Base-by-base conservation (phyloP, 2,888 invertebrate species). In the Archaeoteleia sp. region DNA sequence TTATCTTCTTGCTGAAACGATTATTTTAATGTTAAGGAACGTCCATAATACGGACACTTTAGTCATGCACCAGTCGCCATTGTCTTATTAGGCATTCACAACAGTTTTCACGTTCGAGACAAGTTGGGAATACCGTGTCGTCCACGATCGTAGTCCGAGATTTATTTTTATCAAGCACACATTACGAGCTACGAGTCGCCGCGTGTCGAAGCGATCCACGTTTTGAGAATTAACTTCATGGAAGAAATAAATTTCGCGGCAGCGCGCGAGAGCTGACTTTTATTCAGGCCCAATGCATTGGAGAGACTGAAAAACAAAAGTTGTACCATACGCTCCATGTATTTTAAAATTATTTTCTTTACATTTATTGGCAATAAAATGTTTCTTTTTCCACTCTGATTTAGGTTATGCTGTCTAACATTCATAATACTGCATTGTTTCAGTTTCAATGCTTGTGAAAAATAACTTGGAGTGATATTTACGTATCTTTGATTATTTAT, bases 21-120 rank as follows among this genome's bases (percentile, higher is more conserved):
- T 57, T 46, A 57, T 62, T 67, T 57, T 43, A 60, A 58, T 61
- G 61, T 62, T 20, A 62, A 68, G 66, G 62, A 70, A 74, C 75
- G 75, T 79, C 74, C 75, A 78, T 80, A 80, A 81, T 74, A 71
- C 77, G 72, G 67, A 82, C 81, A 82, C 81, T 80, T 82, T 80
- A 77, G 67, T 66, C 77, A 61, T 53, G 71, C 71, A 54, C 45
- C 42, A 61, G 71, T 67, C 60, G 66, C 45, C 58, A 72, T 63
- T 62, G 67, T 72, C 74, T 75, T 48, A 62, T 77, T 75, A 70
- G 43, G 74, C 72, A 83, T 82, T 79, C 79, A 74, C 58, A 46
- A 25, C 70, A 43, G 60, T 69, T 68, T 49, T 43, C 57, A 34
- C 39, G 55, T 69, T 60, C 32, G 61, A 43, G 66, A 80, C 78